phyloP scores from a whole-genome alignment of 1,140 invertebrate species.

The Cecropterus lyciades region DNA sequence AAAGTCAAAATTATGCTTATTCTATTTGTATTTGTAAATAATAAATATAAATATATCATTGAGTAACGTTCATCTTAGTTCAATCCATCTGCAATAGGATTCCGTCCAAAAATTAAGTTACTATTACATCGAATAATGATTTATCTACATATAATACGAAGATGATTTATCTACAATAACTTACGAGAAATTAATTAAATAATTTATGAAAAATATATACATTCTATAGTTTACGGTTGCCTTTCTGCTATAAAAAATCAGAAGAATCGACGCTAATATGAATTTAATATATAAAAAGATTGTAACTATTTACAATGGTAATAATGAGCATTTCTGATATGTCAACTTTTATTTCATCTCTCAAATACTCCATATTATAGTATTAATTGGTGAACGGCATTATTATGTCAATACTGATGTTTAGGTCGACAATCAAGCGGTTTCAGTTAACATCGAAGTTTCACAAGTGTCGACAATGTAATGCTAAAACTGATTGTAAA shows the following conservation, averaged over 20 bases:
- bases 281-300: conserved; percentile 5
- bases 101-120: conserved; percentile 62
- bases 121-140: conserved; percentile 40
- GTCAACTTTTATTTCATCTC: conserved; percentile 3
- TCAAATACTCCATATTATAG: conserved; percentile 6
- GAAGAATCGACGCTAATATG: conserved; percentile 1
- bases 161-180: conserved; percentile 13
- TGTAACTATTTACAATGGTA: conserved; percentile 18
- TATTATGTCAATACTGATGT: conserved; percentile 12
- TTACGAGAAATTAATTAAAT: conserved; percentile 24
- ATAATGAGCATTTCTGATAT: conserved; percentile 33
- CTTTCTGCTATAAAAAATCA: conserved; percentile 6
- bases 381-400: conserved; percentile 9
- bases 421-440: conserved; percentile 17
- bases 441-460: conserved; percentile 30
- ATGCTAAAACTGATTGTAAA: conserved; percentile 26
- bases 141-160: conserved; percentile 33
- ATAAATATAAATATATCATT: conserved; percentile 27
- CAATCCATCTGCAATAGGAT: conserved; percentile 51
- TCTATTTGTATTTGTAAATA: conserved; percentile 36
- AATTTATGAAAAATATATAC: conserved; percentile 22
- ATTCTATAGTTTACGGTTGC: conserved; percentile 10
- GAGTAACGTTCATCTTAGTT: conserved; percentile 33
- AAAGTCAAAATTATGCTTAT: conserved; percentile 20
- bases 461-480: conserved; percentile 15